Evolutionary conservation across 1,140 invertebrate species (phyloP).

Genomic region (Dreissena polymorpha): DNA sequence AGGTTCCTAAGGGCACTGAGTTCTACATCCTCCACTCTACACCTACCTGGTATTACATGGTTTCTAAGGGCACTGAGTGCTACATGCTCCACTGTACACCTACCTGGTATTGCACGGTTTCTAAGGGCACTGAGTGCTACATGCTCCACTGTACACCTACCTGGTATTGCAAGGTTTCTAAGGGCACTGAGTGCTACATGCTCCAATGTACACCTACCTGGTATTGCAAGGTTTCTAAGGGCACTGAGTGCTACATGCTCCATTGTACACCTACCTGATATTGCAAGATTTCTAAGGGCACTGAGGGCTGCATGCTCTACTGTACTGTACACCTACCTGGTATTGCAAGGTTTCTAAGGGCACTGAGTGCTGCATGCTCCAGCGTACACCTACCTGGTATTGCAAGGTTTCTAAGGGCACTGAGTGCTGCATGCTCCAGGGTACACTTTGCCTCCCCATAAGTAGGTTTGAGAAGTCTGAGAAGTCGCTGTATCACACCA

Average conservation of each 20-base stretch:
- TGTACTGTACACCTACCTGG: slow-evolving; percentile 82
- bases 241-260: slow-evolving; percentile 92
- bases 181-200: slow-evolving; percentile 91
- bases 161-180: slow-evolving; percentile 90
- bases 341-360: slow-evolving; percentile 91
- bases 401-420: slow-evolving; percentile 89
- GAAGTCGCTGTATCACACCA: slow-evolving; percentile 88
- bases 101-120: slow-evolving; percentile 90
- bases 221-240: slow-evolving; percentile 90
- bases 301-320: slow-evolving; percentile 91
- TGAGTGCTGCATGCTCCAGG: slow-evolving; percentile 90
- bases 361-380: slow-evolving; percentile 89
- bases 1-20: too few relatives aligned
- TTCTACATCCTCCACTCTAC: too few relatives aligned
- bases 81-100: neutral
- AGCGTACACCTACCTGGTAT: slow-evolving; percentile 84
- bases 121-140: slow-evolving; percentile 89
- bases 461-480: slow-evolving; percentile 81
- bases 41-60: too few relatives aligned
- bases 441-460: slow-evolving; percentile 74
- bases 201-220: slow-evolving; percentile 85
- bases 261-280: slow-evolving; percentile 85
- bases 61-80: too few relatives aligned
- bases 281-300: slow-evolving; percentile 90
- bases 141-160: slow-evolving; percentile 86